phyloP scores from a whole-genome alignment of 2,888 invertebrate species.

The Cheilosia urbana region DNA sequence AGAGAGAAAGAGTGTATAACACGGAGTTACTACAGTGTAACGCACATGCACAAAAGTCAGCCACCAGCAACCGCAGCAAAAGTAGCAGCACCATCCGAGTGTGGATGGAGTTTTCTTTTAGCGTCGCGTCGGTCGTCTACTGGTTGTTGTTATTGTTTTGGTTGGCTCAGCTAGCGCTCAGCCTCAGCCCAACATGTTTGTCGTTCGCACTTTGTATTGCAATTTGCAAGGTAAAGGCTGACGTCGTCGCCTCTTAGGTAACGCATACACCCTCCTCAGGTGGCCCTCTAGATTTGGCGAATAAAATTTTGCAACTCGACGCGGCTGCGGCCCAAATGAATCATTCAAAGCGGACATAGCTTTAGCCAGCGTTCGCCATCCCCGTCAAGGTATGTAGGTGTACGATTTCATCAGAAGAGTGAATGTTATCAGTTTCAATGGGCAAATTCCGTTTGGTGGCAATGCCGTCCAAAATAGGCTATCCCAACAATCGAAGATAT shows the following conservation, averaged over 20 bases:
- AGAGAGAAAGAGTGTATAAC: conserved; percentile 73
- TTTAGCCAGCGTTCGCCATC: conserved; percentile 1
- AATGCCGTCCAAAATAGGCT: conserved; percentile 14
- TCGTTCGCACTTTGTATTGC: conserved; percentile 59
- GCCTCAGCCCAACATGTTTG: conserved; percentile 52
- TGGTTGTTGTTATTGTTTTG: conserved; percentile 34
- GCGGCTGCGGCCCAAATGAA: conserved; percentile 44
- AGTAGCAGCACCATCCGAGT: conserved; percentile 40
- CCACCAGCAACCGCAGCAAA: conserved; percentile 30
- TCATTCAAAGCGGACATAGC: conserved; percentile 61
- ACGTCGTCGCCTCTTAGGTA: conserved; percentile 68
- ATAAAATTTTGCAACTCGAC: conserved; percentile 59
- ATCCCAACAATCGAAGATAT: conserved; percentile 33
- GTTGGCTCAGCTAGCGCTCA: conserved; percentile 14
- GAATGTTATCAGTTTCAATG: conserved; percentile 44
- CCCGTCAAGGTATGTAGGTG: conserved; percentile 7
- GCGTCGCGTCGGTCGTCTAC: conserved; percentile 35
- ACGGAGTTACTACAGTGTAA: conserved; percentile 70
- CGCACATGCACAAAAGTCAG: conserved; percentile 52
- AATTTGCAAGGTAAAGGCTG: conserved; percentile 69
- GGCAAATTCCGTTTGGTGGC: neutral
- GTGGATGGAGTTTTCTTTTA: conserved; percentile 58
- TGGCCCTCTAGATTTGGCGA: conserved; percentile 48
- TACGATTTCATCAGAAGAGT: conserved; percentile 50
- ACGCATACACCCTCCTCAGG: conserved; percentile 19